Percentiles rank a stretch among this genome's conserved stretches.
Evolutionary conservation across 2,888 invertebrate genomes (phyloP).

Genomic region (Microdon myrmicae): DNA sequence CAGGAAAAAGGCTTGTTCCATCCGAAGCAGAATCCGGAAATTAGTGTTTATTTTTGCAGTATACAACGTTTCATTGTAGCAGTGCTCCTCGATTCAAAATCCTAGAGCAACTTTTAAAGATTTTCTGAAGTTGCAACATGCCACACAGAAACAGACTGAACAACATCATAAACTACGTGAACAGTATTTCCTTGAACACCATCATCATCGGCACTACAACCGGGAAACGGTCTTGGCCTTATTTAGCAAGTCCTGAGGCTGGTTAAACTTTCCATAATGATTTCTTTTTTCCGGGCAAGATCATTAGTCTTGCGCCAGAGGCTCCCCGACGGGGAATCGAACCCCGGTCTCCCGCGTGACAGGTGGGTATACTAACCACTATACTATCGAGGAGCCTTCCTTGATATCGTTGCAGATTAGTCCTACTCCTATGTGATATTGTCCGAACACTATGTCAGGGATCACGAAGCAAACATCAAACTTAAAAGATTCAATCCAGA

Average conservation of each 20-base stretch:
- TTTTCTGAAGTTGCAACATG: constrained; percentile 59
- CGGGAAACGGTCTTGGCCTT: too few relatives aligned
- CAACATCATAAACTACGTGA: constrained; percentile 65
- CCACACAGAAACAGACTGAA: constrained; percentile 53
- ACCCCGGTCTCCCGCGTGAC: too few relatives aligned
- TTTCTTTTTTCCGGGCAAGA: too few relatives aligned
- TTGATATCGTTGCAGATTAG: constrained; percentile 76
- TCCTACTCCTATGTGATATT: constrained; percentile 77
- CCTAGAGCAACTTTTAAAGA: constrained; percentile 63
- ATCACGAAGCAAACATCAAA: constrained; percentile 69
- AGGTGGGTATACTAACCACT: too few relatives aligned
- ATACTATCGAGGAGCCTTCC: constrained; percentile 76
- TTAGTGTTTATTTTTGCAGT: constrained; percentile 73
- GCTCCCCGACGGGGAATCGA: too few relatives aligned
- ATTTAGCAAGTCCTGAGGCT: too few relatives aligned
- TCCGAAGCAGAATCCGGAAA: constrained; percentile 66
- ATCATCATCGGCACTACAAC: too few relatives aligned
- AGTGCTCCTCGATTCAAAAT: constrained; percentile 78
- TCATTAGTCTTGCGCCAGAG: too few relatives aligned
- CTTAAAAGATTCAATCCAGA: constrained; percentile 63
- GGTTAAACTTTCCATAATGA: too few relatives aligned
- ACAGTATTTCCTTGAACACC: constrained; percentile 71
- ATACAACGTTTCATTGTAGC: constrained; percentile 80
- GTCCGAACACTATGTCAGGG: constrained; percentile 70
- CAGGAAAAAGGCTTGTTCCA: constrained; percentile 63